Evolutionary conservation across 2,113 vertebrate species (phyloP).

Genomic region (Fregetta grallaria): DNA sequence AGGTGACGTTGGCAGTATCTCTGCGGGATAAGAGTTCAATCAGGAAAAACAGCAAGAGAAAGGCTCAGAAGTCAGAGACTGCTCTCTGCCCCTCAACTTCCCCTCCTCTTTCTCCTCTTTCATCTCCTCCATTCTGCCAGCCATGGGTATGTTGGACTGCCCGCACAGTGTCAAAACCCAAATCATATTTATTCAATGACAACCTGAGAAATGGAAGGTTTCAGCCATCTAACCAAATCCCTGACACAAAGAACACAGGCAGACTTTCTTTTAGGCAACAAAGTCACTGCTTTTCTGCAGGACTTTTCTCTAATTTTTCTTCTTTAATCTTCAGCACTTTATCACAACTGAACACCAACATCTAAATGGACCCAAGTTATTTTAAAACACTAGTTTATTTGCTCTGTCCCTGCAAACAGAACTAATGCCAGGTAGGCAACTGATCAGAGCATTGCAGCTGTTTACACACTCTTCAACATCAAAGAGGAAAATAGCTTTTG

Average conservation of each 20-base stretch:
- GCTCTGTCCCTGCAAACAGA: background rate
- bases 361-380: background rate
- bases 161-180: background rate
- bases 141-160: background rate
- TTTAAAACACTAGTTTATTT: background rate
- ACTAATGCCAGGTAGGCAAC: background rate
- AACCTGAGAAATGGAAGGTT: background rate
- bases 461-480: background rate
- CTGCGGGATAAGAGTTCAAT: background rate
- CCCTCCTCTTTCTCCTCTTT: background rate
- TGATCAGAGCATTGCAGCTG: background rate
- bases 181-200: background rate
- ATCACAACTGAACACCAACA: background rate
- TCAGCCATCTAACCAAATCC: background rate
- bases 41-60: background rate
- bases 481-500: background rate
- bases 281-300: background rate
- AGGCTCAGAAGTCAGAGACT: background rate
- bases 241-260: background rate
- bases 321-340: background rate
- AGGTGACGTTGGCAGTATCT: background rate
- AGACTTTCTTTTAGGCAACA: background rate
- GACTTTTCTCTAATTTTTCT: background rate
- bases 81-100: background rate
- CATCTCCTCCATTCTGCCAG: background rate